Percentiles rank a stretch among this genome's conserved stretches.
phyloP scores from a whole-genome alignment of 2,888 invertebrate species.

The Perizoma affinitatum region DNA sequence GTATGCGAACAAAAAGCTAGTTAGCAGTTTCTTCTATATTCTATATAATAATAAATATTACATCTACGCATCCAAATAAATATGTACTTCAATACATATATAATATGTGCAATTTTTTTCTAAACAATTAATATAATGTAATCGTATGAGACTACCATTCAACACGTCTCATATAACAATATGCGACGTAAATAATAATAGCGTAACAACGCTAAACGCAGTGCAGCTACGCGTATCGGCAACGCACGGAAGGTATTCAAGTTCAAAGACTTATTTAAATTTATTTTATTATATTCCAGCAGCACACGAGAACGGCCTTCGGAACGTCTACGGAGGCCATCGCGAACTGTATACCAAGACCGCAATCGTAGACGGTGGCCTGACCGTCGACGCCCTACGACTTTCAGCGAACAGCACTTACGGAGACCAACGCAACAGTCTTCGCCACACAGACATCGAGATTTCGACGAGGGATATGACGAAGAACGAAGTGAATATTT shows the following conservation, averaged over 20 bases:
- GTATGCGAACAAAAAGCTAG: too few species aligned
- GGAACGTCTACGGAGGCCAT: conserved; percentile 58
- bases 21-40: too few species aligned
- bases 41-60: too few species aligned
- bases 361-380: conserved; percentile 65
- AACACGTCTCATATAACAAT: too few species aligned
- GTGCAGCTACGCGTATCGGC: conserved; percentile 46
- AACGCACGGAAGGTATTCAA: conserved; percentile 46
- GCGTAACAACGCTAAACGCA: conserved; percentile 19
- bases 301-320: conserved; percentile 54
- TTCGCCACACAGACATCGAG: conserved; percentile 48
- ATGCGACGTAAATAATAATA: too few species aligned
- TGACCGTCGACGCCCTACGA: conserved; percentile 45
- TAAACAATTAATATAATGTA: too few species aligned
- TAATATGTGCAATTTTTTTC: too few species aligned
- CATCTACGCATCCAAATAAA: too few species aligned
- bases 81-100: too few species aligned
- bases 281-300: conserved; percentile 33
- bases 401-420: conserved; percentile 7
- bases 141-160: too few species aligned
- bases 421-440: conserved; percentile 18
- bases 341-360: conserved; percentile 63
- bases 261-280: conserved; percentile 55
- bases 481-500: conserved; percentile 56
- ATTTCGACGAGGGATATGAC: conserved; percentile 56